phyloP scores from a whole-genome alignment of 2,113 vertebrate genomes.

The Chaetura pelagica region DNA sequence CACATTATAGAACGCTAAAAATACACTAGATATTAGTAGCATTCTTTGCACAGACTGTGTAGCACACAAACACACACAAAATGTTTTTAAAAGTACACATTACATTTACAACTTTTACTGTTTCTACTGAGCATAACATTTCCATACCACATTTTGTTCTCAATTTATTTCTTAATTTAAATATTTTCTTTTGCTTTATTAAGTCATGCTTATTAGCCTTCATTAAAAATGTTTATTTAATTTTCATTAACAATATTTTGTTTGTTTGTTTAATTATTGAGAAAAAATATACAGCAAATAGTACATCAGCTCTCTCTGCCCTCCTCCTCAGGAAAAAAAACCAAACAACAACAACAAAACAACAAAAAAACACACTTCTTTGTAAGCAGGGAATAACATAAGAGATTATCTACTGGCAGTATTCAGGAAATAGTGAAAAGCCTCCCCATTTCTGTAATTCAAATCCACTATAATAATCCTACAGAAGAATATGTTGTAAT shows the following conservation, averaged over 20 bases:
- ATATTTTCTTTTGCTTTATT: background rate
- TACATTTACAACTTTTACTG: background rate
- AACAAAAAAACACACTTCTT: too few relatives aligned
- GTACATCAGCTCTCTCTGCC: background rate
- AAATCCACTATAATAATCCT: conserved; percentile 1
- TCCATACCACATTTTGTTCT: background rate
- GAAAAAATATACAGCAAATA: background rate
- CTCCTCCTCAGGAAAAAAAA: background rate
- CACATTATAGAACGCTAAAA: background rate
- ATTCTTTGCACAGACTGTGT: background rate
- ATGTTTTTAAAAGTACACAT: background rate
- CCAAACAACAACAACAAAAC: too few relatives aligned
- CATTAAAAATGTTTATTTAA: background rate
- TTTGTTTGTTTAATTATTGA: background rate
- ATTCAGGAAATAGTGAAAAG: conserved; percentile 33
- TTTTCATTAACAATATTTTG: background rate
- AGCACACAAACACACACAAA: background rate
- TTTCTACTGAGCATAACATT: background rate
- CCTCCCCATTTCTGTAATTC: background rate
- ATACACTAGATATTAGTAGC: background rate
- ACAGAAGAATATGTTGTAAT: background rate
- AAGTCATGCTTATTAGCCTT: background rate
- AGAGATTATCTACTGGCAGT: conserved; percentile 24
- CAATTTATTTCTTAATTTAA: background rate
- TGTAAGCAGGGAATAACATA: conserved; percentile 24